Percentiles rank a stretch among this genome's conserved stretches.
Conservation (phyloP, 2,113 vertebrate genomes). For the Rhinopomastus cyanomelas region DNA sequence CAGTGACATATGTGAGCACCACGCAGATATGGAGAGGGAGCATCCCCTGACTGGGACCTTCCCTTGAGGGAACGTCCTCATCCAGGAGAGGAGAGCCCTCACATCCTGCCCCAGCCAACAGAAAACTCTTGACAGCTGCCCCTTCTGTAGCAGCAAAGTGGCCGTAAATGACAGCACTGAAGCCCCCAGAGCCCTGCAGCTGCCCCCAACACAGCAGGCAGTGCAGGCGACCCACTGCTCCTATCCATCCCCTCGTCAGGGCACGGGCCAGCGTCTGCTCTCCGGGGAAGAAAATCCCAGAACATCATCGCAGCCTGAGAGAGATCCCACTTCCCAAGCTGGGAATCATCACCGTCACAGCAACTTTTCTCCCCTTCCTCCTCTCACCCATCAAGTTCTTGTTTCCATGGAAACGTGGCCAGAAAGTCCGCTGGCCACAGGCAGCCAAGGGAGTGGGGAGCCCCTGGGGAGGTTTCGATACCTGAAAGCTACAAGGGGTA, state of each 20-base stretch:
- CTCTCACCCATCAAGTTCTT: constrained; percentile 8
- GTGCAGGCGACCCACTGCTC: not conserved
- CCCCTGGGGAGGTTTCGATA: constrained; percentile 7
- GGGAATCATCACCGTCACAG: not conserved
- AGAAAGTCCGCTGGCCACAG: constrained; percentile 12
- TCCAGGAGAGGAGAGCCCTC: not conserved
- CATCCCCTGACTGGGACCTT: not conserved
- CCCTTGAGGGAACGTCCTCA: not conserved
- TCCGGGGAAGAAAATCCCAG: not conserved
- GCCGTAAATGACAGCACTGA: not conserved
- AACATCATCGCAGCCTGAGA: not conserved
- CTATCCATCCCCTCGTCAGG: not conserved
- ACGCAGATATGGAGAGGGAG: fast-evolving
- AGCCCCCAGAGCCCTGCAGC: fast-evolving
- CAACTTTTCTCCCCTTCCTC: not conserved
- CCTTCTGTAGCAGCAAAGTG: not conserved
- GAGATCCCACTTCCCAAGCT: not conserved
- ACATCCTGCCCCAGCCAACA: not conserved
- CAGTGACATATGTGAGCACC: too few species aligned
- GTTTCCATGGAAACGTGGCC: constrained; percentile 32
- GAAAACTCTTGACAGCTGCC: not conserved
- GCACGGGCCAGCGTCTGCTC: not conserved
- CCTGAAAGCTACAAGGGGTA: constrained; percentile 29
- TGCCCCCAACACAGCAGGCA: not conserved
- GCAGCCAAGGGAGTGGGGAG: not conserved